Percentiles rank a stretch among this genome's conserved stretches.
Evolutionary conservation across 2,888 invertebrate genomes (phyloP).

Genomic region (Rhamphomyia laevipes): DNA sequence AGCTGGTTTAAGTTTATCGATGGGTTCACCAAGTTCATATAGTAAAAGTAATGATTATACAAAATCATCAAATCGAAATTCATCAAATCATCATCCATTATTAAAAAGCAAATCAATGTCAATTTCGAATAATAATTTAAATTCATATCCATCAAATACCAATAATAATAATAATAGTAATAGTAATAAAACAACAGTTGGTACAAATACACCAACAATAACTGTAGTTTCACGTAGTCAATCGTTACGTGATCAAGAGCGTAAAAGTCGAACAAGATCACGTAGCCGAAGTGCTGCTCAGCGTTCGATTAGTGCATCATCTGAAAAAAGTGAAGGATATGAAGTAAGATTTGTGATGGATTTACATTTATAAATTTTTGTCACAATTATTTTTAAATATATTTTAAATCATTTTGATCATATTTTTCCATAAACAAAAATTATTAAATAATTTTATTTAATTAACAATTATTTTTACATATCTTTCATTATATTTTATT

Average conservation of each 20-base stretch:
- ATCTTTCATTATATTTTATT: no score
- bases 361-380: no score
- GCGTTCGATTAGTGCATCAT: slow-evolving; percentile 53
- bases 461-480: not conserved
- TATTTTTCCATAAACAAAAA: no score
- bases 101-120: slow-evolving; percentile 29
- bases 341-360: slow-evolving; percentile 62
- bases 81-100: slow-evolving; percentile 15
- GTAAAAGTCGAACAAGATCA: slow-evolving; percentile 34
- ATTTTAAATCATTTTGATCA: not conserved
- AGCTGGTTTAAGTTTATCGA: slow-evolving; percentile 31
- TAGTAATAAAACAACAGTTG: slow-evolving; percentile 14
- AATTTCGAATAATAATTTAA: slow-evolving; percentile 32
- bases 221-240: slow-evolving; percentile 32
- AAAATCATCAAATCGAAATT: slow-evolving; percentile 13
- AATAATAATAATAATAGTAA: slow-evolving; percentile 13
- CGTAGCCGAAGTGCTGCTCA: slow-evolving; percentile 31
- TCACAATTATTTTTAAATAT: not conserved
- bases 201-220: slow-evolving; percentile 31
- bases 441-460: not conserved
- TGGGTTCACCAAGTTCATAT: slow-evolving; percentile 25
- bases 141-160: slow-evolving; percentile 15
- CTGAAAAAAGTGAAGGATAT: slow-evolving; percentile 72
- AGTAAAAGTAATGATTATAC: slow-evolving; percentile 24
- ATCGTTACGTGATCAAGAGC: slow-evolving; percentile 37